A percentile compares a stretch with the other conserved stretches of the same genome.
These are phyloP conservation scores for Acanthosepion esculentum DNA, from an alignment of 2,888 invertebrate genomes.

Conservation along the genomic window DNA sequence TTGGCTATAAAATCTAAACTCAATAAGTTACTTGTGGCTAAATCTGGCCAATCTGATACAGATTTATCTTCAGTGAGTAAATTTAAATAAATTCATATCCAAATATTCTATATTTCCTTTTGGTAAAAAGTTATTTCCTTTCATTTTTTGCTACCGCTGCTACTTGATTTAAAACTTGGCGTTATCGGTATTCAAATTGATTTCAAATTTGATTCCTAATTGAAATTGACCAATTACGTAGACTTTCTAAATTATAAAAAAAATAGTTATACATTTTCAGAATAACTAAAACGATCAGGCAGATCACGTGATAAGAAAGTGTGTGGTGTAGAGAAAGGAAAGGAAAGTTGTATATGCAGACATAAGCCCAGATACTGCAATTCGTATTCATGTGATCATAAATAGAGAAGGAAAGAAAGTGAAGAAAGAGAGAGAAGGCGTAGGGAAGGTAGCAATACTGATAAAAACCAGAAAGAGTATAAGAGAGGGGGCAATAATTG, in stretches of 20 bases:
- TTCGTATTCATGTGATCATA: too few species aligned
- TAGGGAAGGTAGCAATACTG: too few species aligned
- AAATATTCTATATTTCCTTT: not conserved
- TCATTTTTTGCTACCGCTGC: not conserved
- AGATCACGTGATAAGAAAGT: not conserved
- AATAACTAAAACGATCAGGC: not conserved
- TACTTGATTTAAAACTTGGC: not conserved
- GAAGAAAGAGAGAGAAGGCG: too few species aligned
- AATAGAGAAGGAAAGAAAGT: too few species aligned
- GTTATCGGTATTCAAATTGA: not conserved
- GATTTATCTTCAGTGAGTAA: too few species aligned
- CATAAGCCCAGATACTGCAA: too few species aligned
- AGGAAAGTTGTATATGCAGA: not conserved
- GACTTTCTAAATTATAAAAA: not conserved
- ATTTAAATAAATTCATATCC: too few species aligned
- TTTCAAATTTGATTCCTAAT: slow-evolving; percentile 6
- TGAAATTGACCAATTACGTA: slow-evolving; percentile 1
- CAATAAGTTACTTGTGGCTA: too few species aligned
- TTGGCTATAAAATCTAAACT: too few species aligned
- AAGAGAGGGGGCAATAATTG: not conserved
- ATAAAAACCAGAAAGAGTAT: not conserved
- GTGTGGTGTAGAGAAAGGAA: not conserved
- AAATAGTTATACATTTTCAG: not conserved
- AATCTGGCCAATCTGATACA: too few species aligned
- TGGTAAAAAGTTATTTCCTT: not conserved